phyloP scores from a whole-genome alignment of 2,797 vertebrate genomes.

The Trachurus trachurus region DNA sequence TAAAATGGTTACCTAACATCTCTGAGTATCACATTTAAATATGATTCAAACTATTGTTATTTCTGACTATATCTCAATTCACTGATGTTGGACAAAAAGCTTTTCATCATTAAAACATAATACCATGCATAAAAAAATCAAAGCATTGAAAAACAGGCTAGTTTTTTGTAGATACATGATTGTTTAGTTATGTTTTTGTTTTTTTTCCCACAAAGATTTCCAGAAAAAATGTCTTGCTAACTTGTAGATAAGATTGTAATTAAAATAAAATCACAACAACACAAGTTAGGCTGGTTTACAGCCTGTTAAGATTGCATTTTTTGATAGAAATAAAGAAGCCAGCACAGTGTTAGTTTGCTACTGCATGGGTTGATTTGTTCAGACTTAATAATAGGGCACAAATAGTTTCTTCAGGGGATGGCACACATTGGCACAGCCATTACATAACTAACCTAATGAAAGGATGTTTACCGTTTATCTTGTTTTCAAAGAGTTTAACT shows the following conservation, averaged over 20 bases:
- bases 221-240: neutral
- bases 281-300: neutral
- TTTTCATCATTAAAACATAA: constrained; percentile 6
- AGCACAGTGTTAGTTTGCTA: constrained; percentile 9
- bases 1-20: neutral
- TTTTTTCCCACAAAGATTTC: neutral
- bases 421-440: constrained; percentile 6
- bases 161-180: constrained; percentile 4
- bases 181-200: constrained; percentile 12
- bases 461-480: constrained; percentile 14
- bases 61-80: constrained; percentile 12
- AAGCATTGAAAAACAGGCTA: neutral
- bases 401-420: constrained; percentile 43
- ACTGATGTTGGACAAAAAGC: neutral
- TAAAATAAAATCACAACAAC: constrained; percentile 17
- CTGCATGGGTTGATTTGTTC: constrained; percentile 45
- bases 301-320: constrained; percentile 13
- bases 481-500: constrained; percentile 16
- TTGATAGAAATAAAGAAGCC: constrained; percentile 23
- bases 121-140: neutral
- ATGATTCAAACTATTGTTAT: constrained; percentile 11
- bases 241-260: constrained; percentile 11
- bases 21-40: constrained; percentile 16
- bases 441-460: constrained; percentile 59
- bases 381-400: constrained; percentile 44